phyloP scores from a whole-genome alignment of 2,888 invertebrate genomes.

The Melanostoma mellinum region DNA sequence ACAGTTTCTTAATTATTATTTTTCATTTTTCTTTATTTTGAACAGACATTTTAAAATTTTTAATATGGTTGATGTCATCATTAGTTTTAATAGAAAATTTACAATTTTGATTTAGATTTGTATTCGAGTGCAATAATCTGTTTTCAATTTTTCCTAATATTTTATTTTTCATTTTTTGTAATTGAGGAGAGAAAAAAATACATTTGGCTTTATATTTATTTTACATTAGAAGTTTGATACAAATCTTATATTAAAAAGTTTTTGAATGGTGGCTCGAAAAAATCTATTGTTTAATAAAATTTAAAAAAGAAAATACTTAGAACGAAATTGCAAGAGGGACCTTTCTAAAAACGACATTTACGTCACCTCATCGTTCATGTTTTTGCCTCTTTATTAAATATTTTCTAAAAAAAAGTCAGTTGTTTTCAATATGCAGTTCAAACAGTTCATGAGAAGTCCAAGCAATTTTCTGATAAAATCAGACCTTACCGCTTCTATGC shows the following conservation, averaged over 20 bases:
- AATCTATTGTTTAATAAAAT: background rate
- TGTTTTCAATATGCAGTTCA: too few species aligned
- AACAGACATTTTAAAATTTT: too few species aligned
- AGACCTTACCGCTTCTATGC: too few species aligned
- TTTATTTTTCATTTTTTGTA: conserved; percentile 11
- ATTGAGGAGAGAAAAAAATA: conserved; percentile 22
- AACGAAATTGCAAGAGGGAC: background rate
- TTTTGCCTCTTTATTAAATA: too few species aligned
- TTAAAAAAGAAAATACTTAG: background rate
- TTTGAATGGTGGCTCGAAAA: background rate
- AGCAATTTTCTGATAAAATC: too few species aligned
- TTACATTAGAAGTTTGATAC: conserved; percentile 36
- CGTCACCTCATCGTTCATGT: too few species aligned
- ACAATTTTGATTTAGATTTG: conserved; percentile 46
- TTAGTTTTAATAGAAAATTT: conserved; percentile 39
- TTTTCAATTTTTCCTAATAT: background rate
- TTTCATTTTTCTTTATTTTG: background rate
- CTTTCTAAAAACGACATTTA: background rate
- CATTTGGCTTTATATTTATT: background rate
- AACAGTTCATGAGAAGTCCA: too few species aligned
- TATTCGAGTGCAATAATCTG: conserved; percentile 32
- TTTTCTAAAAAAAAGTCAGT: too few species aligned
- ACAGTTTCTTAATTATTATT: conserved; percentile 8
- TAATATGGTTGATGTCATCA: background rate
- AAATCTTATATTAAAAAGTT: conserved; percentile 24